Evolutionary conservation across 2,888 invertebrate genomes (phyloP).

Genomic region (Apamea crenata): DNA sequence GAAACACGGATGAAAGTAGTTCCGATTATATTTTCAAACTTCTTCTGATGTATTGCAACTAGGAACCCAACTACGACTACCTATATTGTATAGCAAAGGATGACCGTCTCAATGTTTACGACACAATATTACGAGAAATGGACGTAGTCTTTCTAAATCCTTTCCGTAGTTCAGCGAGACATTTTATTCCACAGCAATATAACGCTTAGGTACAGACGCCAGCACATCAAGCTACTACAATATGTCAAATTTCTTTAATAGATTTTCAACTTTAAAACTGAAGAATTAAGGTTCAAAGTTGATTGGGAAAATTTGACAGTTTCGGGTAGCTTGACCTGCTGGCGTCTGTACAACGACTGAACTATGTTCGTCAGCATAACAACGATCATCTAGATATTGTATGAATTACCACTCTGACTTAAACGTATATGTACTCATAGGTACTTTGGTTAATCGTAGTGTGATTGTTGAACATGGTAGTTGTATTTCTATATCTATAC

Average conservation of each 20-base stretch:
- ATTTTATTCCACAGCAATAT: conserved; percentile 2
- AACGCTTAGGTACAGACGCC: too few relatives aligned
- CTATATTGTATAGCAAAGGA: neutral
- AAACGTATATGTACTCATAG: neutral
- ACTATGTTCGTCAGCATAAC: neutral
- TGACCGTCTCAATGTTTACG: neutral
- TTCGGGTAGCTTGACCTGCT: too few relatives aligned
- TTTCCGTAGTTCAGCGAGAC: conserved; percentile 1
- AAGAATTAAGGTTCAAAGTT: too few relatives aligned
- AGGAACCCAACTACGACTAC: neutral
- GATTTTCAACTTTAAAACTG: too few relatives aligned
- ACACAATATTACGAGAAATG: conserved; percentile 15
- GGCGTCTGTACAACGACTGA: neutral
- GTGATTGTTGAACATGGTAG: neutral
- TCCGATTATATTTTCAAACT: too few relatives aligned
- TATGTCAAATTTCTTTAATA: too few relatives aligned
- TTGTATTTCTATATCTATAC: too few relatives aligned
- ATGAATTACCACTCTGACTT: neutral
- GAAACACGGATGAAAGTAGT: too few relatives aligned
- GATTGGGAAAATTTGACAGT: too few relatives aligned
- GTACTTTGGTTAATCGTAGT: neutral
- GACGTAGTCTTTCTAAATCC: conserved; percentile 7
- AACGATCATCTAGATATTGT: neutral
- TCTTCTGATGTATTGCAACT: neutral
- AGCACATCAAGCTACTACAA: too few relatives aligned